phyloP scores from a whole-genome alignment of 2,888 invertebrate species.

The Gastrophysa polygoni region DNA sequence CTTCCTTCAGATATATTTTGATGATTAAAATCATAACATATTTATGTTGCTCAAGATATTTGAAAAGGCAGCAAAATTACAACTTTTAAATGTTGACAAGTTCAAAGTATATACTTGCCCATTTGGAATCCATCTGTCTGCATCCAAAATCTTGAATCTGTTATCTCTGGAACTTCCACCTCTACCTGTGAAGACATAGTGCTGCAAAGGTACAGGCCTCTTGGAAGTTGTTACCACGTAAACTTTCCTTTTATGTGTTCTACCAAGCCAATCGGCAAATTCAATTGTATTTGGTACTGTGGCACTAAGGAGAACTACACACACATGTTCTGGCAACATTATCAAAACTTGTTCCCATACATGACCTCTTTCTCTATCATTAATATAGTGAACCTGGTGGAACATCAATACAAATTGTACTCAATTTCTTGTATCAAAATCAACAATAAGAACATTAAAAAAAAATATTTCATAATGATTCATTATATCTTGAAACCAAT shows the following conservation, averaged over 20 bases:
- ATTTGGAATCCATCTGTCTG: constrained; percentile 72
- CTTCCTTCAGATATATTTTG: too few relatives aligned
- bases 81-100: too few relatives aligned
- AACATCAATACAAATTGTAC: too few relatives aligned
- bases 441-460: too few relatives aligned
- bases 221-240: constrained; percentile 93
- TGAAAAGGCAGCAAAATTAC: too few relatives aligned
- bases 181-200: constrained; percentile 86
- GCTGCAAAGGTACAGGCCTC: constrained; percentile 94
- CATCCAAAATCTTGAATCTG: constrained; percentile 79
- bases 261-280: constrained; percentile 93
- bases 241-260: constrained; percentile 82
- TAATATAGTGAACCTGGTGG: constrained; percentile 87
- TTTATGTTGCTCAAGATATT: too few relatives aligned
- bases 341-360: constrained; percentile 99
- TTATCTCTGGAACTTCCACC: constrained; percentile 79
- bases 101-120: constrained; percentile 63
- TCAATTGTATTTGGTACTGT: constrained; percentile 97
- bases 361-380: constrained; percentile 88
- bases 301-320: constrained; percentile 95
- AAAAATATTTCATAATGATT: too few relatives aligned
- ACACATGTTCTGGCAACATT: constrained; percentile 91
- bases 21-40: too few relatives aligned
- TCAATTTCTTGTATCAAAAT: too few relatives aligned
- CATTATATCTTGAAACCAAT: too few relatives aligned